Evolutionary conservation across 1,140 invertebrate species (phyloP).

Genomic region (Ips typographus): DNA sequence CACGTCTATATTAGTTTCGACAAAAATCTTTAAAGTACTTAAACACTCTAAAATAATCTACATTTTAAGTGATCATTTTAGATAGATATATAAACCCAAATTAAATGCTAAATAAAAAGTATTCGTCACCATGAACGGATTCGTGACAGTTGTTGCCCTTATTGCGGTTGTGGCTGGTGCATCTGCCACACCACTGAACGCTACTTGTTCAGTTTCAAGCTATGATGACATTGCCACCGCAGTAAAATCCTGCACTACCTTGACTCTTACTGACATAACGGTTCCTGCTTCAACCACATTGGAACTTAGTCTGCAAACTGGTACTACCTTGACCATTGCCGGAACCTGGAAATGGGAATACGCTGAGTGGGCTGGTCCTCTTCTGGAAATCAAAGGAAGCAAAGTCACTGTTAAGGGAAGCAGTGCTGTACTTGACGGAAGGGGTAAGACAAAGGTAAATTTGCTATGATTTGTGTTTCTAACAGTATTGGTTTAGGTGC

Average conservation of each 20-base stretch:
- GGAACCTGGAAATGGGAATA: slow-evolving; percentile 27
- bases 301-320: slow-evolving; percentile 10
- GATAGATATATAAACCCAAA: not conserved
- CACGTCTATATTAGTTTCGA: no score
- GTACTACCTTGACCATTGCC: slow-evolving; percentile 9
- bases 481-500: slow-evolving; percentile 9
- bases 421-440: slow-evolving; percentile 11
- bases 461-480: not conserved
- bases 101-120: not conserved
- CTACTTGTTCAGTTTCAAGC: slow-evolving; percentile 15
- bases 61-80: no score
- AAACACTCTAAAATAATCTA: no score
- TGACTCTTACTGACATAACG: slow-evolving; percentile 14
- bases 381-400: slow-evolving; percentile 23
- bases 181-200: not conserved
- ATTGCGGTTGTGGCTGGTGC: not conserved
- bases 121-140: not conserved
- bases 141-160: not conserved
- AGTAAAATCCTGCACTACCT: slow-evolving; percentile 13
- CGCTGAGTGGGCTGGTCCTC: slow-evolving; percentile 29
- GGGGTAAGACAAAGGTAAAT: slow-evolving; percentile 7
- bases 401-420: slow-evolving; percentile 21
- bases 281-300: slow-evolving; percentile 18
- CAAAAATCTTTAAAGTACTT: no score
- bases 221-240: slow-evolving; percentile 15